Percentiles rank a stretch among this genome's conserved stretches.
Evolutionary conservation across 2,888 invertebrate species (phyloP).

Genomic region (Aporophyla lueneburgensis): DNA sequence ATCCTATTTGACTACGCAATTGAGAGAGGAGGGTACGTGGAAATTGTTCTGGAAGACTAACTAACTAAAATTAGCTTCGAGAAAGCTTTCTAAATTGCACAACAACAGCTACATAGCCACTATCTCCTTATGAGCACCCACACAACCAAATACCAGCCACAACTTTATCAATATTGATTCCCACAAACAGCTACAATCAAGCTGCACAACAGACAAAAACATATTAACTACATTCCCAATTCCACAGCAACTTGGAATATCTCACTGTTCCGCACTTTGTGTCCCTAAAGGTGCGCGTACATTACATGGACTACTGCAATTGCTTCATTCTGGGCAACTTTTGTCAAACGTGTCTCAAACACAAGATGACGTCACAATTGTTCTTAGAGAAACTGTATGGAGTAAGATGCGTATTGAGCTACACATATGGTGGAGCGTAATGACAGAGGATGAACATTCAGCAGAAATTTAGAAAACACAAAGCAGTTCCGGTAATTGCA

Average conservation of each 20-base stretch:
- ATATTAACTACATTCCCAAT: conserved; percentile 47
- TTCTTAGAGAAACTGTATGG: background rate
- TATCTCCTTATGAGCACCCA: background rate
- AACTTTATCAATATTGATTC: conserved; percentile 22
- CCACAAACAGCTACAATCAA: conserved; percentile 5
- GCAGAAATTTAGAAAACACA: background rate
- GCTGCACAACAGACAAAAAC: conserved; percentile 28
- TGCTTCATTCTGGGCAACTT: background rate
- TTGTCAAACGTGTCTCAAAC: background rate
- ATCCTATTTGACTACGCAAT: background rate
- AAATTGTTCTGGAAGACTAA: background rate
- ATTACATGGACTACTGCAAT: conserved; percentile 12
- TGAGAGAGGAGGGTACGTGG: too few species aligned
- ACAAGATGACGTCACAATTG: too few species aligned
- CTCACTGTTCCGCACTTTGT: conserved; percentile 34
- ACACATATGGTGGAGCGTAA: background rate
- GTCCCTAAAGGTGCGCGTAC: conserved; percentile 13
- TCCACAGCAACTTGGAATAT: conserved; percentile 38
- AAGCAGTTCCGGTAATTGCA: background rate
- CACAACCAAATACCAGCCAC: background rate
- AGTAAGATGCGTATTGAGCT: background rate
- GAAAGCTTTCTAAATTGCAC: background rate
- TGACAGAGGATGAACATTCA: background rate
- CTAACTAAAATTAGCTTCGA: background rate
- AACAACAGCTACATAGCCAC: background rate